Base-by-base conservation (phyloP, 2,113 vertebrate genomes). In the Okapia johnstoni region DNA sequence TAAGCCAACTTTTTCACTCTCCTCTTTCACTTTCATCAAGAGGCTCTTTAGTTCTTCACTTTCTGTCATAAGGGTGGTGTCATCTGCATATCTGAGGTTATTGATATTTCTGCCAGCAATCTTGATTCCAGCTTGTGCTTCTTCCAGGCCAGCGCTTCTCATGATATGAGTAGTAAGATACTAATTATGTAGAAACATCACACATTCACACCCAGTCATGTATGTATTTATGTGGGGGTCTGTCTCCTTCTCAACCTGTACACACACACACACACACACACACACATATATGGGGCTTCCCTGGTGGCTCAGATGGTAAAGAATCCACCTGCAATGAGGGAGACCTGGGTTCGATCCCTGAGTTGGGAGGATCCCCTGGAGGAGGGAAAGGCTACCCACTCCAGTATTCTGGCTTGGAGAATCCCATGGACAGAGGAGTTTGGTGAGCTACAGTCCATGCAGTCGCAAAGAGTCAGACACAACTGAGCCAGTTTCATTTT, bases 121-220 rank as follows among this genome's bases (percentile, higher is more conserved):
- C 40, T 40, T 40, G 40, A 40, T 40, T 40, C 40, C 40, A 40
- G 40, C 40, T 40, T 40, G 40, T 40, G 40, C 5, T 40, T 40
- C 40, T 40, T 40, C 40, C 40, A 40, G 40, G 3, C 40, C 40
- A 3, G 40, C 40, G 40, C 5, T 40, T 40, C 40, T 40, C 40
- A 40, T 40, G 40, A 63, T 30, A 80, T 55, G 30, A 43, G 26
- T 43, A 40, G 16, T 58, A 85, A 96, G 19, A 90, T 0, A 85
- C 10, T 40, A 88, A 25, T 66, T 77, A 58, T 40, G 13, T 19
- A 93, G 87, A 88, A 95, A 88, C 14, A 84, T 55, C 55, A 90
- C 12, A 50, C 15, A 76, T 12, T 23, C 16, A 91, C 2, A 87
- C 13, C 3, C 23, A 73, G n/a, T 85, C 79, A 95, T 2, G 14